A percentile compares a stretch with the other conserved stretches of the same genome.
phyloP scores from a whole-genome alignment of 64 coral and sea anemone species.

The Porites australiensis region DNA sequence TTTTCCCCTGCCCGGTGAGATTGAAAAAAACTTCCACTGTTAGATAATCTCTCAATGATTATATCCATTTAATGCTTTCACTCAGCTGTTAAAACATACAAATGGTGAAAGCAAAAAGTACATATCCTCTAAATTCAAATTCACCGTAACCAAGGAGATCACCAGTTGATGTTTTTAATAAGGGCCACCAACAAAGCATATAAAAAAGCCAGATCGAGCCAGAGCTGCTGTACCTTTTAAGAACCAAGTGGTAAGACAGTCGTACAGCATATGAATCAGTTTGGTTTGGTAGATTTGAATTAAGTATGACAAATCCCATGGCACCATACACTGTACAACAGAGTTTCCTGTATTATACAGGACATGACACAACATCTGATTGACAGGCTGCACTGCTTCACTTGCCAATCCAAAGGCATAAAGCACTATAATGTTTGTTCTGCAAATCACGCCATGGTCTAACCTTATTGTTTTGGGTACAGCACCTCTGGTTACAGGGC shows the following conservation, averaged over 20 bases:
- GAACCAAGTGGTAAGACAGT: neutral
- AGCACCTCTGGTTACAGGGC: neutral
- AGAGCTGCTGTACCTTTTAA: neutral
- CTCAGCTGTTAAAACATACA: too few relatives aligned
- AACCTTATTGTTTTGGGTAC: slow-evolving; percentile 9
- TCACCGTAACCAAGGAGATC: neutral
- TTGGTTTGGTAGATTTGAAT: slow-evolving; percentile 16
- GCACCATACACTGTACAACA: neutral
- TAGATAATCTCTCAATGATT: neutral
- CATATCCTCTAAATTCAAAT: slow-evolving; percentile 2
- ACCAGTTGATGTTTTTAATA: too few relatives aligned
- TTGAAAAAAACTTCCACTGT: slow-evolving; percentile 7
- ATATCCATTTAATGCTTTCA: too few relatives aligned
- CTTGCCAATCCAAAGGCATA: slow-evolving; percentile 6
- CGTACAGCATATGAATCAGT: slow-evolving; percentile 11
- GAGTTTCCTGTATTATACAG: neutral
- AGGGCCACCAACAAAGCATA: too few relatives aligned
- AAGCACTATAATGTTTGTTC: slow-evolving; percentile 4
- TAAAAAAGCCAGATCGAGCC: too few relatives aligned
- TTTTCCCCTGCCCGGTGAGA: neutral
- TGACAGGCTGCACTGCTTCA: slow-evolving; percentile 1
- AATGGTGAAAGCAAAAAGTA: neutral
- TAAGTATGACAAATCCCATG: neutral
- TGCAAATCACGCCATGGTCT: neutral
- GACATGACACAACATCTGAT: neutral